Percentiles rank a stretch among this genome's conserved stretches.
phyloP scores from a whole-genome alignment of 2,888 invertebrate species.

The Ormyrus thymus region DNA sequence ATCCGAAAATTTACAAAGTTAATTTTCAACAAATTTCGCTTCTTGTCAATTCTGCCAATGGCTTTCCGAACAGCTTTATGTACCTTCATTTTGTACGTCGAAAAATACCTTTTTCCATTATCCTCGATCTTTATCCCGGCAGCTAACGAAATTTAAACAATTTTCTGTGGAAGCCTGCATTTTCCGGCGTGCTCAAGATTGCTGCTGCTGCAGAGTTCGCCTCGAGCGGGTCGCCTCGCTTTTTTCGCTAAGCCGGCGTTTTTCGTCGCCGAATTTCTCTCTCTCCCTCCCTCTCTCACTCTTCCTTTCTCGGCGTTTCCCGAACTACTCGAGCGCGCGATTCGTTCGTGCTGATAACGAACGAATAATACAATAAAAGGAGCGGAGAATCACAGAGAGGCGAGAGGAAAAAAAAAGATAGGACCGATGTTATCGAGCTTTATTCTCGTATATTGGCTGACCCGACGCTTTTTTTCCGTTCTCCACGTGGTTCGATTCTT shows the following conservation, averaged over 20 bases:
- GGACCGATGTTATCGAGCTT: slow-evolving; percentile 51
- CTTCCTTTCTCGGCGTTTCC: neutral
- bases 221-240: neutral
- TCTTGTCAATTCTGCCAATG: too few species aligned
- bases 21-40: too few species aligned
- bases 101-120: too few species aligned
- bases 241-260: slow-evolving; percentile 21
- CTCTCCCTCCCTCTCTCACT: slow-evolving; percentile 3
- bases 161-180: slow-evolving; percentile 26
- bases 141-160: slow-evolving; percentile 36
- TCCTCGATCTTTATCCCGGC: neutral
- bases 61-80: too few species aligned
- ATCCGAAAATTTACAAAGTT: too few species aligned
- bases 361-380: slow-evolving; percentile 48
- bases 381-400: slow-evolving; percentile 12
- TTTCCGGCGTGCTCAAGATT: neutral
- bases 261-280: slow-evolving; percentile 30
- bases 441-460: slow-evolving; percentile 55
- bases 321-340: slow-evolving; percentile 39
- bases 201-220: too few species aligned
- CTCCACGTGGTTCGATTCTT: too few species aligned
- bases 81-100: too few species aligned
- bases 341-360: slow-evolving; percentile 51
- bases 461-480: slow-evolving; percentile 47
- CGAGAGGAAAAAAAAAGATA: slow-evolving; percentile 31